phyloP scores from a whole-genome alignment of 2,113 vertebrate genomes.

The Austrofundulus limnaeus region DNA sequence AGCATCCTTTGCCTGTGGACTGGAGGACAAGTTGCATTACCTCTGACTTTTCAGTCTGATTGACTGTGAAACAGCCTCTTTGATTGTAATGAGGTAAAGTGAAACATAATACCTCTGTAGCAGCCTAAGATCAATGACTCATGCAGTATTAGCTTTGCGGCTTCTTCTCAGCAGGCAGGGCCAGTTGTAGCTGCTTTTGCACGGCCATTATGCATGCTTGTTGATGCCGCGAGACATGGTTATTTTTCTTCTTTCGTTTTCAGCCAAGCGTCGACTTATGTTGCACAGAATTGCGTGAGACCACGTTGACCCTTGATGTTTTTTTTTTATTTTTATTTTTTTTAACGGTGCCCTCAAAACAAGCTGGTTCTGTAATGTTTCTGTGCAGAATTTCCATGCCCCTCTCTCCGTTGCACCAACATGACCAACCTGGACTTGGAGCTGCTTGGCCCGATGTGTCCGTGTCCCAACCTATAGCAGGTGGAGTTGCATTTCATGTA shows the following conservation, averaged over 20 bases:
- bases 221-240: conserved; percentile 68
- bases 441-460: conserved; percentile 41
- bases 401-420: conserved; percentile 3
- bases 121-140: conserved; percentile 62
- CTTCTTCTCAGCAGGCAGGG: conserved; percentile 56
- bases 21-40: conserved; percentile 13
- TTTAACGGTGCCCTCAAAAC: conserved; percentile 51
- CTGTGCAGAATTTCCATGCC: conserved; percentile 19
- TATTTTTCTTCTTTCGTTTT: conserved; percentile 44
- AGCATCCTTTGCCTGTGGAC: conserved; percentile 17
- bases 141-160: conserved; percentile 53
- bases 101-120: conserved; percentile 53
- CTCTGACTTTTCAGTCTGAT: conserved; percentile 37
- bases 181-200: conserved; percentile 62
- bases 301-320: conserved; percentile 67
- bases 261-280: conserved; percentile 36
- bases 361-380: conserved; percentile 21
- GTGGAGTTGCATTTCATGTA: conserved; percentile 19
- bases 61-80: conserved; percentile 63
- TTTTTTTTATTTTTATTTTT: conserved; percentile 62
- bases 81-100: conserved; percentile 53
- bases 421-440: conserved; percentile 24
- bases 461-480: conserved; percentile 33
- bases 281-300: conserved; percentile 65
- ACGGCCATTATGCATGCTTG: conserved; percentile 68